phyloP scores from a whole-genome alignment of 2,888 invertebrate genomes.

The Orthosia gothica region DNA sequence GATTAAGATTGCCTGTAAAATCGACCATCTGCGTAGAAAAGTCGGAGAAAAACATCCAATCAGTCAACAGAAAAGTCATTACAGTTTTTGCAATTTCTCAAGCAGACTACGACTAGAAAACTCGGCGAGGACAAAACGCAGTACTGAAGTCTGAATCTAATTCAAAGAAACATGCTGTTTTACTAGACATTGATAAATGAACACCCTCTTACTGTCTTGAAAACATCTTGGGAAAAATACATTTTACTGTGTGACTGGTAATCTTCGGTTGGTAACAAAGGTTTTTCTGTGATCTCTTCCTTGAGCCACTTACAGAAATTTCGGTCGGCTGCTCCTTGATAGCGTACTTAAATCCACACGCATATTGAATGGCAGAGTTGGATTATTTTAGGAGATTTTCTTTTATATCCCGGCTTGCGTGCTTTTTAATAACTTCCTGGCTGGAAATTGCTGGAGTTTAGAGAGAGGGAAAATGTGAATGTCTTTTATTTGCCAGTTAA shows the following conservation, averaged over 20 bases:
- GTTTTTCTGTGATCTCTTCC: constrained; percentile 12
- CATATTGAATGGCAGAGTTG: constrained; percentile 38
- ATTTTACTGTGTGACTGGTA: constrained; percentile 2
- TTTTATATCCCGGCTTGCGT: constrained; percentile 24
- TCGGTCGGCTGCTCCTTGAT: constrained; percentile 49
- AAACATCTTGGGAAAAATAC: constrained; percentile 10
- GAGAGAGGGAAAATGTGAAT: not conserved
- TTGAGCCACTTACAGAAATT: constrained; percentile 25
- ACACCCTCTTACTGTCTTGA: constrained; percentile 3
- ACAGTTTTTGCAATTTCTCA: constrained; percentile 37
- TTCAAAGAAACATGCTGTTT: constrained; percentile 37
- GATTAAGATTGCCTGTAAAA: not conserved
- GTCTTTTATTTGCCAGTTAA: too few species aligned
- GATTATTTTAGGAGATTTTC: constrained; percentile 36
- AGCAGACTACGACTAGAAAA: constrained; percentile 15
- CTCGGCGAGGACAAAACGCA: constrained; percentile 15
- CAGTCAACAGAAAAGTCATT: constrained; percentile 22
- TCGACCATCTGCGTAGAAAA: not conserved
- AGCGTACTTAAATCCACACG: constrained; percentile 49
- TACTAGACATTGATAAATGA: constrained; percentile 61
- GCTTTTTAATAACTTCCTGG: constrained; percentile 22
- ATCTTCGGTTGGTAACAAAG: constrained; percentile 18
- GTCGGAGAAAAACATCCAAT: constrained; percentile 3
- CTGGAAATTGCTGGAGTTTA: not conserved
- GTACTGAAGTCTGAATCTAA: constrained; percentile 37